Percentiles rank a stretch among this genome's conserved stretches.
phyloP scores from a whole-genome alignment of 2,888 invertebrate species.

The Macrophya annulata region DNA sequence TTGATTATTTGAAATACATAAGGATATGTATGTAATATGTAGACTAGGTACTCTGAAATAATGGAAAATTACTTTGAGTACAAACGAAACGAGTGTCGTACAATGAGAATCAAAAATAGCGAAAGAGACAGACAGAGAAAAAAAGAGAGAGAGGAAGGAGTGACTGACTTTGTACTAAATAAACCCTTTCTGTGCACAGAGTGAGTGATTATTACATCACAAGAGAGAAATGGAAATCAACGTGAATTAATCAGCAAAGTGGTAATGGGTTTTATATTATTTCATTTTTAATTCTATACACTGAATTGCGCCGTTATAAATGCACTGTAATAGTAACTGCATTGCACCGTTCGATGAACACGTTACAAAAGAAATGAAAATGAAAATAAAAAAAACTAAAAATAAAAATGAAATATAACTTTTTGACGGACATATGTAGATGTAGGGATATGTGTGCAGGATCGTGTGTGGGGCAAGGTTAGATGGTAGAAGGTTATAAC shows the following conservation, averaged over 20 bases:
- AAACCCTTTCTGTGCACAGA: neutral
- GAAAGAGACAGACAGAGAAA: neutral
- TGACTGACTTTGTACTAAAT: conserved; percentile 25
- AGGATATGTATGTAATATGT: neutral
- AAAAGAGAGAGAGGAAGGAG: neutral
- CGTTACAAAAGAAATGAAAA: neutral
- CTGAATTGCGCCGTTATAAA: too few relatives aligned
- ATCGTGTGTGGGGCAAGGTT: neutral
- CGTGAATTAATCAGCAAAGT: neutral
- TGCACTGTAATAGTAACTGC: too few relatives aligned
- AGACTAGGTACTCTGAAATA: neutral
- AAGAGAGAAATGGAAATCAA: conserved; percentile 1
- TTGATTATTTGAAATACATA: neutral
- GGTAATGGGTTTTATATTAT: conserved; percentile 4
- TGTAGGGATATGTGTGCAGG: too few relatives aligned
- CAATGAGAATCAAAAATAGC: neutral
- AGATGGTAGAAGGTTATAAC: conserved; percentile 3
- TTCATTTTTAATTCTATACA: neutral
- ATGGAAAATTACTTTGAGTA: neutral
- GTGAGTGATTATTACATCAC: neutral
- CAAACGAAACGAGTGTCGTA: neutral
- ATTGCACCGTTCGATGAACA: conserved; percentile 20
- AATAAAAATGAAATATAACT: neutral
- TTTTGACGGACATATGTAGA: neutral
- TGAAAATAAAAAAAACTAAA: neutral